A percentile compares a stretch with the other conserved stretches of the same genome.
These are phyloP conservation scores for Microcebus jonahi DNA, from an alignment of 2,113 vertebrate genomes.

Conservation along the genomic window DNA sequence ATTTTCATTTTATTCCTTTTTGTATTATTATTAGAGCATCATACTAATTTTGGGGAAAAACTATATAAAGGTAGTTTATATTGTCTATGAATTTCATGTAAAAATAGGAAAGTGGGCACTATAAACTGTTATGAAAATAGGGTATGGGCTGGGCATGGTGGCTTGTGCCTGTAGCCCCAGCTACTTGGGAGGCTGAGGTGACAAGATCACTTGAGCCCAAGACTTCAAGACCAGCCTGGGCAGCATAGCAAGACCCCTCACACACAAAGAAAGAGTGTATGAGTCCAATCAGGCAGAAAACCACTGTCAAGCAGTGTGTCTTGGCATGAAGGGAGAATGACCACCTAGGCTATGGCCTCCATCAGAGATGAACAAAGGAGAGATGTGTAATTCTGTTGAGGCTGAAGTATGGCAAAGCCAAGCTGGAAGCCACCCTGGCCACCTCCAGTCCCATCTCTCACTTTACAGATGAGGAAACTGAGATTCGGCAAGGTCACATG, in stretches of 20 bases:
- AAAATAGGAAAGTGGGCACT: neutral
- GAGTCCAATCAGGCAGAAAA: neutral
- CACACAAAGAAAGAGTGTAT: neutral
- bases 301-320: neutral
- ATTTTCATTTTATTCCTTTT: neutral
- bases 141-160: neutral
- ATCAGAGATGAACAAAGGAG: neutral
- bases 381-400: neutral
- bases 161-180: too few species aligned
- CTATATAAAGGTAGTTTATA: neutral
- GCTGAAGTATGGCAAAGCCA: accelerated
- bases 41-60: neutral
- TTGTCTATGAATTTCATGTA: neutral
- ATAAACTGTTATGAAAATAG: neutral
- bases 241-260: too few species aligned
- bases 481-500: neutral
- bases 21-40: neutral
- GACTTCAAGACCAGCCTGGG: too few species aligned
- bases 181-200: too few species aligned
- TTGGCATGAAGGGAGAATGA: neutral
- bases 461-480: neutral
- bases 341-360: neutral
- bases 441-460: neutral
- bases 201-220: too few species aligned
- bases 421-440: neutral